Evolutionary conservation across 2,797 vertebrate genomes (phyloP).

Genomic region (Botia kubotai): DNA sequence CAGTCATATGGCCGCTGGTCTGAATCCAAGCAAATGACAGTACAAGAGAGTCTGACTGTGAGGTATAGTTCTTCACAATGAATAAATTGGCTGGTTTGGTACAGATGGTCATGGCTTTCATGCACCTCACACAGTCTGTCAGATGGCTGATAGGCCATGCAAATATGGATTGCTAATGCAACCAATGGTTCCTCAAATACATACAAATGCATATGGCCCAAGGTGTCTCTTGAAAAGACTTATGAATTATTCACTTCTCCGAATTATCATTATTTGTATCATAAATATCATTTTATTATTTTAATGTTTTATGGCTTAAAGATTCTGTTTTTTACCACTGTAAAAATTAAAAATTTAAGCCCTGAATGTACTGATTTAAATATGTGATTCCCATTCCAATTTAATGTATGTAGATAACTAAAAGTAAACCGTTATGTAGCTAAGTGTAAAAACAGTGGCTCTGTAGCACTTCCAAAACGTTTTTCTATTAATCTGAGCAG

Average conservation of each 20-base stretch:
- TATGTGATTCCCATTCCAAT: no score
- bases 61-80: slow-evolving; percentile 67
- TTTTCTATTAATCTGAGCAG: no score
- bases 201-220: slow-evolving; percentile 23
- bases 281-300: neutral
- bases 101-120: slow-evolving; percentile 78
- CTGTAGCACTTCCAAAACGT: no score
- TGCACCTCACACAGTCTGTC: slow-evolving; percentile 74
- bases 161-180: slow-evolving; percentile 70
- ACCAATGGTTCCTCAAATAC: slow-evolving; percentile 50
- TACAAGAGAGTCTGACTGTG: slow-evolving; percentile 70
- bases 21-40: slow-evolving; percentile 79
- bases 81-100: slow-evolving; percentile 77
- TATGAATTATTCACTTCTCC: neutral
- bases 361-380: no score
- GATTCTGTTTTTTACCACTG: no score
- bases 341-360: no score
- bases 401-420: no score
- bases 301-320: neutral
- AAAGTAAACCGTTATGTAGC: no score
- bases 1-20: slow-evolving; percentile 69
- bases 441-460: no score
- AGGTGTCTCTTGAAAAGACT: slow-evolving; percentile 14
- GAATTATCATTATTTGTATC: neutral
- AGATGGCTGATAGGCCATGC: slow-evolving; percentile 80